Conservation (phyloP, 2,797 vertebrate species). For the Acropternis orthonyx region DNA sequence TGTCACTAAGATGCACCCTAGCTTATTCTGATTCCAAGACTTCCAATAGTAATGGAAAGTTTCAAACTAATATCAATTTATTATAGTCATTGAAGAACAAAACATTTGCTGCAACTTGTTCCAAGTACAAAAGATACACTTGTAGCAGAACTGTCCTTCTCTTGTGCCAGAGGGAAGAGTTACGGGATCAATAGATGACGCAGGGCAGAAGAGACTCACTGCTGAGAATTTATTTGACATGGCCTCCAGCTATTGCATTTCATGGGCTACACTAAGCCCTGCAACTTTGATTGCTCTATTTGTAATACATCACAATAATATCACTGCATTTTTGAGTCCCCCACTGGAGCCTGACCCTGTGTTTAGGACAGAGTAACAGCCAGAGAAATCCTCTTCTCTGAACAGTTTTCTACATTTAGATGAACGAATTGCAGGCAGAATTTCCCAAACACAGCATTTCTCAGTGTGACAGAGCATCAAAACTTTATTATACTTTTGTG, state of each 20-base stretch:
- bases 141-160: background rate
- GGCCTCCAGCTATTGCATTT: background rate
- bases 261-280: background rate
- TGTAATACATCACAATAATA: background rate
- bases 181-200: fast-evolving
- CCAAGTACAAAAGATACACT: background rate
- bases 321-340: background rate
- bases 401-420: background rate
- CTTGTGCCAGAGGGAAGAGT: fast-evolving
- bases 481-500: background rate
- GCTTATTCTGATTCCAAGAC: background rate
- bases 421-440: background rate
- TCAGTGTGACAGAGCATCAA: background rate
- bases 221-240: background rate
- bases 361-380: background rate
- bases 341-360: background rate
- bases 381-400: background rate
- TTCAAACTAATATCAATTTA: background rate
- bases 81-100: background rate
- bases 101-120: background rate
- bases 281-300: background rate
- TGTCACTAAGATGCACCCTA: background rate
- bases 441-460: background rate
- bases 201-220: background rate
- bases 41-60: background rate